Conservation (phyloP, 2,113 vertebrate genomes). For the Glaucomys volans region DNA sequence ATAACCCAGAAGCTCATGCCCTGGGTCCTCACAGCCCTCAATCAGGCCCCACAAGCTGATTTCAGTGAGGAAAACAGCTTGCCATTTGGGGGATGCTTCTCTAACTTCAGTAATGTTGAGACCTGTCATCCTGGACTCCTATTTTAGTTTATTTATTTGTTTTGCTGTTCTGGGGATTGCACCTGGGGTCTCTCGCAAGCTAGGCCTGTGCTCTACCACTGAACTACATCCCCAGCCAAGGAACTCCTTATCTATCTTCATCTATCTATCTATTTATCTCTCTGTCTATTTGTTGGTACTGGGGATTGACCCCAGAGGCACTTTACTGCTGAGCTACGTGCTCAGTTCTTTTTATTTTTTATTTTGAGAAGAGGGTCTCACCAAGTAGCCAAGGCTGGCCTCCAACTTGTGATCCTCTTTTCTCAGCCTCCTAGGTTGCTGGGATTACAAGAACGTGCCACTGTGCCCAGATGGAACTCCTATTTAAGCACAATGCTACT, state of each 20-base stretch:
- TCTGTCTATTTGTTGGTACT: too few species aligned
- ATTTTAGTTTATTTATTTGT: background rate
- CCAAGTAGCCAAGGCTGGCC: too few species aligned
- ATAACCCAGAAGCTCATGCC: background rate
- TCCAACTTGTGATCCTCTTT: too few species aligned
- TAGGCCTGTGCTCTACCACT: background rate
- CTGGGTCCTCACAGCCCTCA: accelerated
- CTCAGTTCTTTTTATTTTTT: too few species aligned
- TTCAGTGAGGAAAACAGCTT: accelerated
- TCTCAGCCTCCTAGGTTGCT: too few species aligned
- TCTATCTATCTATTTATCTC: too few species aligned
- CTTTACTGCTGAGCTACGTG: too few species aligned
- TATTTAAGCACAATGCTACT: too few species aligned
- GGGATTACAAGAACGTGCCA: too few species aligned
- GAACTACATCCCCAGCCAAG: background rate
- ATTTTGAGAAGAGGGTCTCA: too few species aligned
- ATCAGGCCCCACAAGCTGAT: background rate
- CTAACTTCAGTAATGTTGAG: background rate
- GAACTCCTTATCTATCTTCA: background rate
- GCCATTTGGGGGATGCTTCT: background rate
- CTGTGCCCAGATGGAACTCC: too few species aligned
- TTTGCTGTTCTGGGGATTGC: background rate
- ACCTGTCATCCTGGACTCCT: background rate
- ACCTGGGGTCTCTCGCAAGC: background rate
- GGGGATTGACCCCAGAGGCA: too few species aligned